Conservation (phyloP, 2,797 vertebrate genomes). For the Falco novaeseelandiae region DNA sequence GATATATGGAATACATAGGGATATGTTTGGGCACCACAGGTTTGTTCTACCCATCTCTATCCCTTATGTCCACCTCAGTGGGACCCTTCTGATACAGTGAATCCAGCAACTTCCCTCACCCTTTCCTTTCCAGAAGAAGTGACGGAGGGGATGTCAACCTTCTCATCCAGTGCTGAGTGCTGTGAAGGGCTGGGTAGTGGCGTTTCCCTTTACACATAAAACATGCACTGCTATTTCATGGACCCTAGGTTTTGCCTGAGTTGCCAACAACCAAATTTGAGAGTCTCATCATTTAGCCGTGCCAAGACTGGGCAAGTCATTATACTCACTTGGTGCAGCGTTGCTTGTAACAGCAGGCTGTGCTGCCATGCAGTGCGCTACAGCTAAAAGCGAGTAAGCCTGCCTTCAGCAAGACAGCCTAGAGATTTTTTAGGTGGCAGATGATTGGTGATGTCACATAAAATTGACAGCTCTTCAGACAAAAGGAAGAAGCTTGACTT, state of each 20-base stretch:
- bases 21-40: background rate
- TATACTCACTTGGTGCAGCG: background rate
- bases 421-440: conserved; percentile 31
- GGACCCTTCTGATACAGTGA: background rate
- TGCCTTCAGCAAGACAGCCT: conserved; percentile 51
- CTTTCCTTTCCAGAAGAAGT: background rate
- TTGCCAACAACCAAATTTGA: background rate
- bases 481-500: conserved; percentile 61
- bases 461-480: conserved; percentile 65
- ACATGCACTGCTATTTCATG: accelerated
- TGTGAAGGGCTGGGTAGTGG: accelerated
- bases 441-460: conserved; percentile 65
- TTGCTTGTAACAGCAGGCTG: background rate
- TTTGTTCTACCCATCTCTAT: background rate
- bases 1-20: background rate
- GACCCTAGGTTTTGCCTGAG: background rate
- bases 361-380: background rate
- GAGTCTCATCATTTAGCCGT: accelerated
- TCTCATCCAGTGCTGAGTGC: background rate
- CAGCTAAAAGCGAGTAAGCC: background rate
- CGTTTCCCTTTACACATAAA: background rate
- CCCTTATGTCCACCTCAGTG: background rate
- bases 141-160: background rate
- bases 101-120: background rate
- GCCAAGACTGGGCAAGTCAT: background rate